These are phyloP conservation scores for Brachycybe producta DNA, from an alignment of 2,888 invertebrate species.

Conservation along the genomic window DNA sequence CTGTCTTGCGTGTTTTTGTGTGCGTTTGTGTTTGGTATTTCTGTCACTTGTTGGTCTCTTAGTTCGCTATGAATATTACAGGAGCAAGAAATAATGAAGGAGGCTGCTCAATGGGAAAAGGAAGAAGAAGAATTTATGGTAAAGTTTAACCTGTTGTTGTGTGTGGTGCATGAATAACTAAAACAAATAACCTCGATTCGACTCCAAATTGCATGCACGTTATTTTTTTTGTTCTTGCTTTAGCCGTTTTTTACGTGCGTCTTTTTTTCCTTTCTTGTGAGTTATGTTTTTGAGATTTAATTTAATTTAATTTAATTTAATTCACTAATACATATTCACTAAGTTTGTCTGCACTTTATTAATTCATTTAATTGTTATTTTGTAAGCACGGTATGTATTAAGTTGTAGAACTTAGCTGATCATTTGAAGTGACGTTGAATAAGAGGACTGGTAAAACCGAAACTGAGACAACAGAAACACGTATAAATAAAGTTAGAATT, in stretches of 20 bases:
- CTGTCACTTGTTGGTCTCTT: constrained; percentile 5
- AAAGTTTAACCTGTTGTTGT: constrained; percentile 13
- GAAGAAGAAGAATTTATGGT: constrained; percentile 29
- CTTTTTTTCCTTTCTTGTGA: not conserved
- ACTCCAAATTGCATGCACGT: not conserved
- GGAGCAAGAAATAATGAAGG: constrained; percentile 30
- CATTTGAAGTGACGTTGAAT: no score
- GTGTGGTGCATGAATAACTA: not conserved
- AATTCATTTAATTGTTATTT: no score
- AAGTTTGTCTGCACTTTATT: no score
- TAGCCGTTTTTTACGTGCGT: not conserved
- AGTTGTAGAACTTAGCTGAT: no score
- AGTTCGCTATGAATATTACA: constrained; percentile 20
- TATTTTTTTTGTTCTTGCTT: not conserved
- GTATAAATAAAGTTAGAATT: no score
- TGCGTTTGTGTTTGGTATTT: not conserved
- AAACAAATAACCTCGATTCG: not conserved
- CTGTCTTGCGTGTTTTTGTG: not conserved
- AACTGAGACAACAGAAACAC: no score
- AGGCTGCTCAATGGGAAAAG: constrained; percentile 30
- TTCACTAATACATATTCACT: no score
- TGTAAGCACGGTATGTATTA: no score
- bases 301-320: not conserved
- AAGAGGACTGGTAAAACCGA: no score
- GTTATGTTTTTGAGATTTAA: not conserved